Evolutionary conservation across 2,888 invertebrate species (phyloP).

Genomic region (Caenorhabditis imperialis): DNA sequence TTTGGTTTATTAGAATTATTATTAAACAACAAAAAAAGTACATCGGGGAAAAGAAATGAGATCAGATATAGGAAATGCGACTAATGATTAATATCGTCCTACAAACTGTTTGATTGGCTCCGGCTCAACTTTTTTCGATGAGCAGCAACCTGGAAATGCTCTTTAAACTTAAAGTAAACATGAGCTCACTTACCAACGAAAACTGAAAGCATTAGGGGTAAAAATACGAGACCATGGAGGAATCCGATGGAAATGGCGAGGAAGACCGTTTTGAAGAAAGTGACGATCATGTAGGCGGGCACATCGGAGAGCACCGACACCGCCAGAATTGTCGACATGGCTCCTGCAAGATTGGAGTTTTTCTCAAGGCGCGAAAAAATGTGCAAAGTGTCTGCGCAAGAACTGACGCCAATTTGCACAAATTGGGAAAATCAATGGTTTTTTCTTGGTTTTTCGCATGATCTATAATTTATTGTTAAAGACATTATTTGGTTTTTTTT

Average conservation of each 20-base stretch:
- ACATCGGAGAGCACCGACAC: constrained; percentile 89
- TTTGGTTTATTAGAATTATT: too few relatives aligned
- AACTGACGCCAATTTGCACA: too few relatives aligned
- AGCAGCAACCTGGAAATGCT: constrained; percentile 31
- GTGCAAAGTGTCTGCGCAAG: too few relatives aligned
- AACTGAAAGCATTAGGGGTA: constrained; percentile 82
- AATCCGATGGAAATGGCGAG: constrained; percentile 78
- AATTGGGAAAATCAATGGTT: too few relatives aligned
- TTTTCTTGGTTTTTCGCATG: constrained; percentile 83
- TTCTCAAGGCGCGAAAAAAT: too few relatives aligned
- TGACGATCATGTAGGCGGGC: constrained; percentile 92
- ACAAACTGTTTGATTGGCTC: constrained; percentile 1
- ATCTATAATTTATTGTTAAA: too few relatives aligned
- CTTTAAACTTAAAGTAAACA: neutral
- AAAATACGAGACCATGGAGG: constrained; percentile 90
- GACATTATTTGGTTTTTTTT: too few relatives aligned
- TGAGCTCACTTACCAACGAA: constrained; percentile 61
- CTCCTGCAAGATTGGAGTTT: too few relatives aligned
- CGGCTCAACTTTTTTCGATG: constrained; percentile 18
- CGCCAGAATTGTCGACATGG: constrained; percentile 90
- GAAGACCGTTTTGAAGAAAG: constrained; percentile 87
- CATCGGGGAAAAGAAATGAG: neutral
- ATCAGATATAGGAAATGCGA: neutral
- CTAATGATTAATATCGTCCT: constrained; percentile 6
- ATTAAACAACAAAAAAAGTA: too few relatives aligned